A percentile compares a stretch with the other conserved stretches of the same genome.
These are phyloP conservation scores for Drosophila quinaria DNA, from an alignment of 2,888 invertebrate species.

Conservation along the genomic window DNA sequence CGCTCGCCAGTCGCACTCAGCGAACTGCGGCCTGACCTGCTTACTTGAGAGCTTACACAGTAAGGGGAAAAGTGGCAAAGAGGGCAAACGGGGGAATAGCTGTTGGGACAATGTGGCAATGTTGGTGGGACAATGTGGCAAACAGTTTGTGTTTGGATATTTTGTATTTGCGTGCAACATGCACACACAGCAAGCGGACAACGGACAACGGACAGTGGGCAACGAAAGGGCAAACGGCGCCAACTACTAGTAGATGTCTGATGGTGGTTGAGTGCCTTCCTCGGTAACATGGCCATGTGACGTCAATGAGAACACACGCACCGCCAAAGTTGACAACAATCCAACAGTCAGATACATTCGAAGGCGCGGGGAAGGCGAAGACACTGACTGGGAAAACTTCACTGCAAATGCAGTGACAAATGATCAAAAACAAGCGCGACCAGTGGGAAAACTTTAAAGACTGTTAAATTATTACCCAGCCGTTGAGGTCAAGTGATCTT, in stretches of 20 bases:
- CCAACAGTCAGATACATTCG: slow-evolving; percentile 25
- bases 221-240: slow-evolving; percentile 14
- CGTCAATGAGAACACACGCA: slow-evolving; percentile 72
- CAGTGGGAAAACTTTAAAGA: slow-evolving; percentile 10
- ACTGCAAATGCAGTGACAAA: slow-evolving; percentile 66
- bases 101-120: slow-evolving; percentile 57
- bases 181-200: slow-evolving; percentile 52
- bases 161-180: slow-evolving; percentile 76
- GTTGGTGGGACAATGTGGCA: slow-evolving; percentile 56
- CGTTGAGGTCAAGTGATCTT: neutral
- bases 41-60: slow-evolving; percentile 61
- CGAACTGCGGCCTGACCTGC: slow-evolving; percentile 74
- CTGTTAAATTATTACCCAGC: slow-evolving; percentile 3
- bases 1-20: slow-evolving; percentile 69
- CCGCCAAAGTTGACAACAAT: slow-evolving; percentile 62
- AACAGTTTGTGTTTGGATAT: slow-evolving; percentile 58
- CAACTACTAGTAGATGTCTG: slow-evolving; percentile 7
- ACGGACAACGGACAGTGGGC: slow-evolving; percentile 14
- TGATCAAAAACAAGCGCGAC: slow-evolving; percentile 48
- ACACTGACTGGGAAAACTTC: slow-evolving; percentile 2
- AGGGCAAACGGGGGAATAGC: neutral
- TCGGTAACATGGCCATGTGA: slow-evolving; percentile 39
- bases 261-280: neutral
- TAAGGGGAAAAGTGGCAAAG: neutral
- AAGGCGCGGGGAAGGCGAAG: too few species aligned